Evolutionary conservation across 2,113 vertebrate species (phyloP).

Genomic region (human): DNA sequence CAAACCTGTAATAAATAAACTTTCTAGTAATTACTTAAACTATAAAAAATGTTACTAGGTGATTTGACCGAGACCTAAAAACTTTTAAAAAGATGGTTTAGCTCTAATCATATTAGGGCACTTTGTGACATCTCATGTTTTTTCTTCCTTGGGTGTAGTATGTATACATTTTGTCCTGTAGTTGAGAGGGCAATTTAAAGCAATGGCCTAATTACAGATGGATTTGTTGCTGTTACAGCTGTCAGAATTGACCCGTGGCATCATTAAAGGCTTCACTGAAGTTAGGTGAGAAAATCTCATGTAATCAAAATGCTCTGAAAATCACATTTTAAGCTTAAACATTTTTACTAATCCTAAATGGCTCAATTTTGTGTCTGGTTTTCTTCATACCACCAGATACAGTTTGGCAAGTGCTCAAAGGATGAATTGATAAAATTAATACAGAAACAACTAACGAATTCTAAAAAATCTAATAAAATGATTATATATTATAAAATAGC

Average conservation of each 20-base stretch:
- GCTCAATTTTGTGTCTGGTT: conserved; percentile 11
- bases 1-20: neutral
- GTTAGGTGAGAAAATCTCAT: neutral
- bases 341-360: neutral
- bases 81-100: neutral
- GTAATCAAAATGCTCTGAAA: neutral
- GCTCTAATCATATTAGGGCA: neutral
- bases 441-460: neutral
- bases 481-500: neutral
- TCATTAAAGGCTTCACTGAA: neutral
- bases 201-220: neutral
- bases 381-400: neutral
- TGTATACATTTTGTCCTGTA: neutral
- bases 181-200: neutral
- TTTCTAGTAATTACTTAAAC: conserved; percentile 11
- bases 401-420: neutral
- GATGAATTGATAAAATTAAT: neutral
- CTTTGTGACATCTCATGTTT: neutral
- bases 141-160: neutral
- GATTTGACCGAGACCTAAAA: neutral
- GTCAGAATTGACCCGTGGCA: neutral
- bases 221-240: neutral
- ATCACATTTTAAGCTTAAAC: conserved; percentile 17
- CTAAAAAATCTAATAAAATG: conserved; percentile 22
- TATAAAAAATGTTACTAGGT: neutral